A percentile compares a stretch with the other conserved stretches of the same genome.
phyloP scores from a whole-genome alignment of 2,888 invertebrate genomes.

The Cosmopolites sordidus region DNA sequence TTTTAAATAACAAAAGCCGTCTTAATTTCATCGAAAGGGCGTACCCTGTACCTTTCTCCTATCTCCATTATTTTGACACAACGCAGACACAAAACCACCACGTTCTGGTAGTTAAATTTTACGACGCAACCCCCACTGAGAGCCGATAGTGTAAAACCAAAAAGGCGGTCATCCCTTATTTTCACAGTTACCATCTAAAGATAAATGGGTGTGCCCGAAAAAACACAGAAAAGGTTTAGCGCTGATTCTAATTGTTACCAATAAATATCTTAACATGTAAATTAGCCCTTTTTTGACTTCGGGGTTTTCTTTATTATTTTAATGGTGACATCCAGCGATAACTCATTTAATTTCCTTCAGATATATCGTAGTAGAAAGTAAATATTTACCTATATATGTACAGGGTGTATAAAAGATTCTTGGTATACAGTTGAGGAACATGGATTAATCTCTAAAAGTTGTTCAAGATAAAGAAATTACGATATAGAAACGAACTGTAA shows the following conservation, averaged over 20 bases:
- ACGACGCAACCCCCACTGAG: constrained; percentile 34
- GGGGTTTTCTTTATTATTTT: constrained; percentile 1
- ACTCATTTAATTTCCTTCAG: background rate
- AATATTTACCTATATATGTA: no score
- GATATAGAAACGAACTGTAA: no score
- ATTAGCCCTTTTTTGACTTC: constrained; percentile 6
- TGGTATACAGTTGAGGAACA: no score
- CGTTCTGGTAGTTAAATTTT: constrained; percentile 35
- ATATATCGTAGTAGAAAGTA: no score
- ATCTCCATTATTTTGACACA: constrained; percentile 19
- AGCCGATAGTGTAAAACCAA: constrained; percentile 39
- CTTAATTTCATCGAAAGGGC: background rate
- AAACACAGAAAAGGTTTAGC: constrained; percentile 21
- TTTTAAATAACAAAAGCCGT: background rate
- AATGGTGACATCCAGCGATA: background rate
- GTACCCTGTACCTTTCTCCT: background rate
- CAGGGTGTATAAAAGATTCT: no score
- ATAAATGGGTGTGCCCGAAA: constrained; percentile 29
- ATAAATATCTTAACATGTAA: constrained; percentile 22
- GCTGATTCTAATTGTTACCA: constrained; percentile 15
- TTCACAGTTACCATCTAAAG: constrained; percentile 29
- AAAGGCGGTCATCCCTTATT: constrained; percentile 39
- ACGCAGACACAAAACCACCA: constrained; percentile 14
- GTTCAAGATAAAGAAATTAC: no score
- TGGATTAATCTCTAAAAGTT: no score